Base-by-base conservation (phyloP, 2,113 vertebrate genomes). In the Dendrocopos noguchii region DNA sequence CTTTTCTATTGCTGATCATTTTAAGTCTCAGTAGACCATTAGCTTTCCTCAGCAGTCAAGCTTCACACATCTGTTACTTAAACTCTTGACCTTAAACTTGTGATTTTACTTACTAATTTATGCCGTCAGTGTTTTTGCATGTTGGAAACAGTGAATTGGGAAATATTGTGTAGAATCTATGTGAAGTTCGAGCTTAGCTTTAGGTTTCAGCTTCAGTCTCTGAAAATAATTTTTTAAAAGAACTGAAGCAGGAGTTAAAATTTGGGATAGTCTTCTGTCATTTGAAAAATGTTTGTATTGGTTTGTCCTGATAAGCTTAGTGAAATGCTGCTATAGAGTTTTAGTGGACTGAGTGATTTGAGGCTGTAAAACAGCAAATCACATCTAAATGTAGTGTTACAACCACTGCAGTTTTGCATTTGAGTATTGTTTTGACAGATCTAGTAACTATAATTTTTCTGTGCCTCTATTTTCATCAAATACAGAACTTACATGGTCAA, bases 381-480 rank as follows among this genome's bases (percentile, higher is more conserved):
- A 14, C 29, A 46, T 93, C 47, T 93, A 91, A 87, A 94, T 84
- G 34, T 29, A 27, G 14, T 91, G 71, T 78, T 87, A 73, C 76
- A 90, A 67, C 50, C 28, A 13, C 55, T 88, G 22, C 7, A 20
- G 59, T 86, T 71, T 71, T 80, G 17, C 6, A 31, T 90, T 75
- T 92, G 11, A 82, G 44, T 82, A n/a, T 86, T 80, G 61, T 80
- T 93, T 56, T 93, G 87, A 75, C 65, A 82, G 64, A 17, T 86
- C 31, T 77, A 65, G 46, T 88, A 85, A 70, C 68, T 39, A 39
- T 39, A 42, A 57, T 77, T 16, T 56, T 68, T 84, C 87, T 74
- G 15, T 95, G 84, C 10, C 36, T 79, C 28, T 87, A 2, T 76
- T 92, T 88, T 92, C 67, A 85, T n/a, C 21, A 75, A 76, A 75